Evolutionary conservation across 2,888 invertebrate genomes (phyloP).

Genomic region (Thecophora atra): DNA sequence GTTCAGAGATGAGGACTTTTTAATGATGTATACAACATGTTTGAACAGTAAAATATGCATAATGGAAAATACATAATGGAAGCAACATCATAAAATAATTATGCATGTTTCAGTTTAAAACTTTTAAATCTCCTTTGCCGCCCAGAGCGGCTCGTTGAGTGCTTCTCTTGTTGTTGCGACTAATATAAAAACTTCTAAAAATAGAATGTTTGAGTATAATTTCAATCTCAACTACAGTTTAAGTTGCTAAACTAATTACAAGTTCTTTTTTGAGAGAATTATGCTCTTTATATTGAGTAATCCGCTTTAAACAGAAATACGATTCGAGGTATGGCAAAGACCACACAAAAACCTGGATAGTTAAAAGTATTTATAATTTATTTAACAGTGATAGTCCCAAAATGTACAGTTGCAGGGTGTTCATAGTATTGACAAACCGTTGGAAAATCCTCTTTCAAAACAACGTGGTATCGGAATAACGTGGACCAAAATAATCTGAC

Average conservation of each 20-base stretch:
- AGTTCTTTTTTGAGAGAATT: too few relatives aligned
- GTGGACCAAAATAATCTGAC: background rate
- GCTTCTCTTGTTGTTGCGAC: background rate
- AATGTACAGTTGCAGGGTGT: too few relatives aligned
- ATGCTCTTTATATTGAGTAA: too few relatives aligned
- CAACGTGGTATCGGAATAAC: background rate
- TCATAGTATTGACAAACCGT: background rate
- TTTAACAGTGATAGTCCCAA: too few relatives aligned
- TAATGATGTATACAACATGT: background rate
- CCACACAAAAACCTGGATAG: too few relatives aligned
- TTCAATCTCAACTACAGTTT: too few relatives aligned
- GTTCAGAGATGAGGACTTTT: background rate
- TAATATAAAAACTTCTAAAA: background rate
- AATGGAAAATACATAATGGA: background rate
- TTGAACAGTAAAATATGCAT: background rate
- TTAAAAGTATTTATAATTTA: too few relatives aligned
- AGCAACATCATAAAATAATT: background rate
- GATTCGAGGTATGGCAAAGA: too few relatives aligned
- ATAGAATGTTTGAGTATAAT: too few relatives aligned
- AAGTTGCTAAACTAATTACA: too few relatives aligned
- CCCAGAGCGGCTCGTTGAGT: background rate
- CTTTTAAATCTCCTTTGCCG: conserved; percentile 9
- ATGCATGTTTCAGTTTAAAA: background rate
- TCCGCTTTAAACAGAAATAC: too few relatives aligned
- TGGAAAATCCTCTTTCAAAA: background rate